phyloP scores from a whole-genome alignment of 2,113 vertebrate species.

The Thalassoma bifasciatum region DNA sequence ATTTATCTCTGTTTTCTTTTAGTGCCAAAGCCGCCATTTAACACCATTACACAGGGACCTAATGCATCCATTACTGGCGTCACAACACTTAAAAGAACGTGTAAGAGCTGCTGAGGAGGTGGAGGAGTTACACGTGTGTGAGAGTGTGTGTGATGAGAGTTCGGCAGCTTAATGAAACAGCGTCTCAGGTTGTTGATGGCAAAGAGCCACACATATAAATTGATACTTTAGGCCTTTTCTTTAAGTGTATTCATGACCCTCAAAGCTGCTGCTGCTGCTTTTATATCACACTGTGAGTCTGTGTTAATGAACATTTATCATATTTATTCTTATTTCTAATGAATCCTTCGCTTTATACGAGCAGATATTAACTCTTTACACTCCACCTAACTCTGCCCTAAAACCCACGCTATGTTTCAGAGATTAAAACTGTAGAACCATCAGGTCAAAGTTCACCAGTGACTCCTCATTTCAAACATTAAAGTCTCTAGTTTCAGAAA shows the following conservation, averaged over 20 bases:
- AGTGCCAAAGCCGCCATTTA: constrained; percentile 27
- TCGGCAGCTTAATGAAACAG: constrained; percentile 28
- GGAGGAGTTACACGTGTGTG: too few species aligned
- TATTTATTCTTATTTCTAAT: constrained; percentile 7
- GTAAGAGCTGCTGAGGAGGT: constrained; percentile 3
- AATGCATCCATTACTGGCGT: constrained; percentile 28
- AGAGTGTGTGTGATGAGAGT: too few species aligned
- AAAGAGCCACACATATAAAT: constrained; percentile 49
- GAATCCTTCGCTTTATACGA: background rate
- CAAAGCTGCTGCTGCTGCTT: constrained; percentile 2
- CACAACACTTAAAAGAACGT: constrained; percentile 28
- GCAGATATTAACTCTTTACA: background rate
- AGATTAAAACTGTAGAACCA: too few species aligned
- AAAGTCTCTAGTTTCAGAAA: too few species aligned
- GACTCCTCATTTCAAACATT: too few species aligned
- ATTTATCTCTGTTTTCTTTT: constrained; percentile 9
- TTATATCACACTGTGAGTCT: background rate
- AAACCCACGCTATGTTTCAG: too few species aligned
- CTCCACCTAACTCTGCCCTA: too few species aligned
- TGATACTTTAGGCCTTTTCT: constrained; percentile 43
- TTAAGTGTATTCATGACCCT: constrained; percentile 19
- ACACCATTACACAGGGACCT: constrained; percentile 32
- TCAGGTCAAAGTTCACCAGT: too few species aligned
- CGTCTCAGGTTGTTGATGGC: constrained; percentile 42
- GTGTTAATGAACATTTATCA: constrained; percentile 9